Percentiles rank a stretch among this genome's conserved stretches.
These are phyloP conservation scores for Paracentrotus lividus DNA, from an alignment of 53 echinoderm and acorn worm species.

Conservation along the genomic window DNA sequence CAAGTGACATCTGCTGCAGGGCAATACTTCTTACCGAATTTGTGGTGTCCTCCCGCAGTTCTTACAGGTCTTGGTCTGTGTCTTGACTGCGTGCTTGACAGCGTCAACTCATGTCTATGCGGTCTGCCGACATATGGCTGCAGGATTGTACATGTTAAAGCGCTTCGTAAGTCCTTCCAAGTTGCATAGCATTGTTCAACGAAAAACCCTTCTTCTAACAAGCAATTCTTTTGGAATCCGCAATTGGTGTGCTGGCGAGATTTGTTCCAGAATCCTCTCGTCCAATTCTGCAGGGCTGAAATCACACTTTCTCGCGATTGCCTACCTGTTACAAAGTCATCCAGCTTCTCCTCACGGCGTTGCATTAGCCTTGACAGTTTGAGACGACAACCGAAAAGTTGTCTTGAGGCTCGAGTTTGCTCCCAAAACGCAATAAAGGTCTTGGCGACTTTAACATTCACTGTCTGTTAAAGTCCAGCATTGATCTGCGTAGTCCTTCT, in stretches of 20 bases:
- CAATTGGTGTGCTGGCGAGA: constrained; percentile 68
- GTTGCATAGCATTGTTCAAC: constrained; percentile 53
- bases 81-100: neutral
- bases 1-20: constrained; percentile 24
- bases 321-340: constrained; percentile 72
- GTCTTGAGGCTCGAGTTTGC: constrained; percentile 62
- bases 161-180: constrained; percentile 72
- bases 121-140: constrained; percentile 9
- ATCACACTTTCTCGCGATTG: constrained; percentile 63
- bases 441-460: neutral
- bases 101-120: constrained; percentile 7
- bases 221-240: constrained; percentile 69
- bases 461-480: constrained; percentile 42
- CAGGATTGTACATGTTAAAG: constrained; percentile 54
- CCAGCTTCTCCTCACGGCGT: constrained; percentile 35
- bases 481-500: constrained; percentile 27
- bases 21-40: constrained; percentile 44
- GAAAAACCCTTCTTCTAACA: constrained; percentile 27
- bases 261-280: constrained; percentile 68
- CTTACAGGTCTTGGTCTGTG: constrained; percentile 41
- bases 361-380: constrained; percentile 35
- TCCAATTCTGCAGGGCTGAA: constrained; percentile 57
- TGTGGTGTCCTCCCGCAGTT: constrained; percentile 60
- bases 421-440: constrained; percentile 41
- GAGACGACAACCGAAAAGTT: constrained; percentile 47